phyloP scores from a whole-genome alignment of 2,797 vertebrate genomes.

The Dipus sagitta region DNA sequence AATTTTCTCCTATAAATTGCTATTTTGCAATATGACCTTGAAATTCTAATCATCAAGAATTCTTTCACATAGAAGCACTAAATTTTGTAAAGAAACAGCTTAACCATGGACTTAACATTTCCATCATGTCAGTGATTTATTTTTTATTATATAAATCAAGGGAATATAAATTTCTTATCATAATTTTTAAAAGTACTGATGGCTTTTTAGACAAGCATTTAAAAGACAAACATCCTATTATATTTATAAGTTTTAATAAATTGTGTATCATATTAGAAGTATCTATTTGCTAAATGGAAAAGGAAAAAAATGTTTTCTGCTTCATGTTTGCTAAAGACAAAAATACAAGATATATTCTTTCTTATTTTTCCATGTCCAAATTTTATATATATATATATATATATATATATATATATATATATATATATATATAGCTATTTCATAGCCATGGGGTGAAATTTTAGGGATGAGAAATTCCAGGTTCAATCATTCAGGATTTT shows the following conservation, averaged over 20 bases:
- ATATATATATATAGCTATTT: not conserved
- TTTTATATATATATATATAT: not conserved
- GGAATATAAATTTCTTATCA: not conserved
- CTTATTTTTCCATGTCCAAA: not conserved
- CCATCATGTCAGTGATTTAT: not conserved
- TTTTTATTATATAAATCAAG: not conserved
- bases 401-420: too few species aligned
- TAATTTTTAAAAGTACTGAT: not conserved
- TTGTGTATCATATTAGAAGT: not conserved
- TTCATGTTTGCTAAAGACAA: not conserved
- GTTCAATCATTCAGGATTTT: not conserved
- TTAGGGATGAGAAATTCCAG: not conserved
- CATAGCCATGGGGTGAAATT: not conserved
- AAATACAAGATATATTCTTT: not conserved
- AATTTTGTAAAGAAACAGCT: slow-evolving; percentile 20
- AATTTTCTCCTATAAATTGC: slow-evolving; percentile 35
- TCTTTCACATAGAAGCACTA: slow-evolving; percentile 6
- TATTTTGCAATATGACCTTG: slow-evolving; percentile 59
- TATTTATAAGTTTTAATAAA: slow-evolving; percentile 7
- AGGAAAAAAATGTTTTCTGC: not conserved
- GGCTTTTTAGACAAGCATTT: not conserved
- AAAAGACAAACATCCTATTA: not conserved
- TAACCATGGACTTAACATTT: slow-evolving; percentile 28
- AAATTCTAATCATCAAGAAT: slow-evolving; percentile 26
- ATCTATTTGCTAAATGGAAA: not conserved